Conservation (phyloP, 1,140 invertebrate species). For the Venustaconcha ellipsiformis region DNA sequence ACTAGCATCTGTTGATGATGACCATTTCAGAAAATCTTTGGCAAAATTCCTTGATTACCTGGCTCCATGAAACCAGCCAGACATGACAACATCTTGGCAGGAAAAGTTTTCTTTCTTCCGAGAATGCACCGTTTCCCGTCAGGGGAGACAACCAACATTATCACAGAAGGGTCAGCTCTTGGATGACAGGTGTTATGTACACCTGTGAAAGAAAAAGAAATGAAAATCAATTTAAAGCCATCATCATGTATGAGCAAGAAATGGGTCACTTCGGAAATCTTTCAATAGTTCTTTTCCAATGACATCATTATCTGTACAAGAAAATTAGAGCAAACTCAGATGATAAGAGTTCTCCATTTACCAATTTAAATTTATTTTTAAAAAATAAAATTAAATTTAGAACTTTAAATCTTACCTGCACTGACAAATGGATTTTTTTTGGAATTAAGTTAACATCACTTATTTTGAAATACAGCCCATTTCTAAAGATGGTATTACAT, state of each 20-base stretch:
- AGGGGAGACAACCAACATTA: conserved; percentile 71
- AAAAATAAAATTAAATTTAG: not conserved
- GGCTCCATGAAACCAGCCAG: conserved; percentile 75
- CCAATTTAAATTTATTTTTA: not conserved
- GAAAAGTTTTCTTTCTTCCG: conserved; percentile 71
- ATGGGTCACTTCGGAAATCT: not conserved
- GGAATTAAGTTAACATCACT: too few species aligned
- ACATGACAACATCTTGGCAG: conserved; percentile 73
- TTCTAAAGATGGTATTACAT: too few species aligned
- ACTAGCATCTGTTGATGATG: too few species aligned
- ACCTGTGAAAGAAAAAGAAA: conserved; percentile 52
- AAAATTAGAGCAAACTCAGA: not conserved
- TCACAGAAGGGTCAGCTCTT: conserved; percentile 72
- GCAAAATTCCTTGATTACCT: conserved; percentile 56
- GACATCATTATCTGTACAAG: not conserved
- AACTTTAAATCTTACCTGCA: too few species aligned
- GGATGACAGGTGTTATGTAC: conserved; percentile 67
- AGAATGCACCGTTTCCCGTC: conserved; percentile 70
- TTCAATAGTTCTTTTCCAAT: not conserved
- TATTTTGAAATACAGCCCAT: too few species aligned
- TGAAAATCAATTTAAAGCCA: not conserved
- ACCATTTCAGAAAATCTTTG: not conserved
- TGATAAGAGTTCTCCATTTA: not conserved
- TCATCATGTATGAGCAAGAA: not conserved
- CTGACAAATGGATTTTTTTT: too few species aligned